These are phyloP conservation scores for Popillia japonica DNA, from an alignment of 1,140 invertebrate species.

Conservation along the genomic window DNA sequence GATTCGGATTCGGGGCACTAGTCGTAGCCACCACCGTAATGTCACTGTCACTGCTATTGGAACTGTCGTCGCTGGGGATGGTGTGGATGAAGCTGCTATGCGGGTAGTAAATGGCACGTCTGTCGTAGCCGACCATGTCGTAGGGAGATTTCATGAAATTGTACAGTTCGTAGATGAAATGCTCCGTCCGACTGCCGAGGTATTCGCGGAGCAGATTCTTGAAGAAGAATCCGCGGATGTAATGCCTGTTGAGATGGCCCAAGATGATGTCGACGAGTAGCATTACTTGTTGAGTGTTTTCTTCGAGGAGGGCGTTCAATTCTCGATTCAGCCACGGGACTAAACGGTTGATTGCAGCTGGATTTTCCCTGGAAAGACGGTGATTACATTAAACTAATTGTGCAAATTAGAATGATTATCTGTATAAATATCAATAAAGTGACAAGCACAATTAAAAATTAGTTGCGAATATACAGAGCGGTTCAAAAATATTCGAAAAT, in stretches of 20 bases:
- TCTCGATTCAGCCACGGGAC: conserved; percentile 90
- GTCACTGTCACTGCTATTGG: conserved; percentile 43
- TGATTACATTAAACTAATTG: no score
- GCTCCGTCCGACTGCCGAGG: conserved; percentile 70
- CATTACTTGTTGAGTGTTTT: conserved; percentile 68
- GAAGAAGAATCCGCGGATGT: conserved; percentile 80
- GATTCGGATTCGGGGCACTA: conserved; percentile 43
- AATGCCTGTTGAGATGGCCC: conserved; percentile 70
- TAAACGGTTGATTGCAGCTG: conserved; percentile 79
- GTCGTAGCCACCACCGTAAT: conserved; percentile 40
- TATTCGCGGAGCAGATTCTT: conserved; percentile 67
- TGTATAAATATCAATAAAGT: no score
- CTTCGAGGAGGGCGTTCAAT: conserved; percentile 73
- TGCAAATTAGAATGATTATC: no score
- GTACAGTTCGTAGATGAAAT: conserved; percentile 91
- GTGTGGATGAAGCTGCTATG: conserved; percentile 36
- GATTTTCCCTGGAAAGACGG: conserved; percentile 70
- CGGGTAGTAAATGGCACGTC: conserved; percentile 60
- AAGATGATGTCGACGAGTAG: conserved; percentile 76
- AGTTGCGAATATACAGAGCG: no score
- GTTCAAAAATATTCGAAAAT: no score
- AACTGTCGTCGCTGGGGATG: conserved; percentile 41
- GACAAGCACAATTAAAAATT: no score
- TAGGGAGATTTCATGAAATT: conserved; percentile 86
- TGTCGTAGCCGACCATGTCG: conserved; percentile 81